Evolutionary conservation across 2,888 invertebrate genomes (phyloP).

Genomic region (Meloe dianella): DNA sequence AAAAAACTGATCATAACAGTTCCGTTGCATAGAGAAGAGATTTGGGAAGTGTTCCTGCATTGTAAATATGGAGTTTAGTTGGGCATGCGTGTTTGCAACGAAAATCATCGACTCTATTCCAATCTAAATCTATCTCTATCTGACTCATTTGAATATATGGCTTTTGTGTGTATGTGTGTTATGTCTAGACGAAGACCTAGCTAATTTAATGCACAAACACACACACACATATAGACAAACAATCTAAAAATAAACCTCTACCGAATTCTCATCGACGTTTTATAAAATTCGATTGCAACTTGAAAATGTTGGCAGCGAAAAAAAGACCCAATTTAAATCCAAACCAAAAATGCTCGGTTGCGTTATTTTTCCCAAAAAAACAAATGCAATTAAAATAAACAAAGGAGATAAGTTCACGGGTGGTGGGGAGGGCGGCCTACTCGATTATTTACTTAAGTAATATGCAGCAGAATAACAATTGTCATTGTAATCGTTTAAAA

Average conservation of each 20-base stretch:
- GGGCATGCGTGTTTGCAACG: neutral
- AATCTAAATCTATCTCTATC: neutral
- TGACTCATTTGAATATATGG: neutral
- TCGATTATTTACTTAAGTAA: neutral
- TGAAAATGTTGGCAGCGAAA: neutral
- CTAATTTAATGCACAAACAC: conserved; percentile 7
- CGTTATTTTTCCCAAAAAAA: neutral
- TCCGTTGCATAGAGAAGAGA: conserved; percentile 5
- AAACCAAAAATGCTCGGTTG: neutral
- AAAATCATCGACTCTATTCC: neutral
- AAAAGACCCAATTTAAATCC: neutral
- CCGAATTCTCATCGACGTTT: conserved; percentile 3
- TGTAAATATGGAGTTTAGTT: neutral
- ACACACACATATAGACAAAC: neutral
- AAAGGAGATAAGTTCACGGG: neutral
- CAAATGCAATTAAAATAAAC: neutral
- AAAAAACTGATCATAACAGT: conserved; percentile 1
- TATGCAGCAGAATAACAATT: neutral
- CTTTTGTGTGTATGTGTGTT: neutral
- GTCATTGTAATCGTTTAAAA: neutral
- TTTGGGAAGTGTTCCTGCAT: conserved; percentile 4
- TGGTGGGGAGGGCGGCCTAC: neutral
- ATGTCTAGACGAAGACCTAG: conserved; percentile 6
- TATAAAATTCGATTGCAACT: conserved; percentile 7
- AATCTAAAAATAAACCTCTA: conserved; percentile 2